Evolutionary conservation across 2,113 vertebrate species (phyloP).

Genomic region (Nothoprocta pentlandii): DNA sequence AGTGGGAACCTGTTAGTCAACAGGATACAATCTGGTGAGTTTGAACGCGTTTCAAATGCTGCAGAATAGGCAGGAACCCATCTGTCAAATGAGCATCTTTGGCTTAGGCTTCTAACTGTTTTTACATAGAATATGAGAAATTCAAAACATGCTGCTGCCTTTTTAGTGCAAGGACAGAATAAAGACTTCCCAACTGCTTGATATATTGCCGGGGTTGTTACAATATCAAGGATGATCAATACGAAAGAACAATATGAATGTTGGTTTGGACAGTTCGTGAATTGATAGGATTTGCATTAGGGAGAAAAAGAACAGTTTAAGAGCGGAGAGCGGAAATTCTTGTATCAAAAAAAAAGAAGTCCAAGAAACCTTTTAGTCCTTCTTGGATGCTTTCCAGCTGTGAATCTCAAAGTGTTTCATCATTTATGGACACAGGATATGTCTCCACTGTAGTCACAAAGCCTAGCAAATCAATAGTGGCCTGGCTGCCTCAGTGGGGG

Average conservation of each 20-base stretch:
- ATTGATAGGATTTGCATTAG: constrained; percentile 55
- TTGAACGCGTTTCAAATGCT: background rate
- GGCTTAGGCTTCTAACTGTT: background rate
- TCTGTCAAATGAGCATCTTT: constrained; percentile 53
- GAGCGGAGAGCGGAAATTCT: constrained; percentile 22
- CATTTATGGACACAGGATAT: background rate
- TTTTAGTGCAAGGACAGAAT: constrained; percentile 27
- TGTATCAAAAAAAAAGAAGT: constrained; percentile 6
- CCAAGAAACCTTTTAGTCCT: constrained; percentile 34
- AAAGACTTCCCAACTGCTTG: background rate
- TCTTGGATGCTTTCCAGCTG: constrained; percentile 39
- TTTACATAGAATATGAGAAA: background rate
- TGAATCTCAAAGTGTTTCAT: background rate
- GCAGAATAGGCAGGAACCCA: constrained; percentile 4
- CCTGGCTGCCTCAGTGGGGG: background rate
- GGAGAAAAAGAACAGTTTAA: background rate
- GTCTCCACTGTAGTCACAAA: background rate
- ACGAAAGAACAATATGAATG: background rate
- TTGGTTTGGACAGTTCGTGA: background rate
- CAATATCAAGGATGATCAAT: constrained; percentile 1
- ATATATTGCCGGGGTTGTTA: background rate
- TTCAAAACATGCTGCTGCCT: background rate
- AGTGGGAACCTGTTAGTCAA: constrained; percentile 29
- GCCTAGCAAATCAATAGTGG: background rate
- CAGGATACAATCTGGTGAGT: constrained; percentile 31